Percentiles rank a stretch among this genome's conserved stretches.
phyloP scores from a whole-genome alignment of 1,140 invertebrate genomes.

The Drosophila guanche region DNA sequence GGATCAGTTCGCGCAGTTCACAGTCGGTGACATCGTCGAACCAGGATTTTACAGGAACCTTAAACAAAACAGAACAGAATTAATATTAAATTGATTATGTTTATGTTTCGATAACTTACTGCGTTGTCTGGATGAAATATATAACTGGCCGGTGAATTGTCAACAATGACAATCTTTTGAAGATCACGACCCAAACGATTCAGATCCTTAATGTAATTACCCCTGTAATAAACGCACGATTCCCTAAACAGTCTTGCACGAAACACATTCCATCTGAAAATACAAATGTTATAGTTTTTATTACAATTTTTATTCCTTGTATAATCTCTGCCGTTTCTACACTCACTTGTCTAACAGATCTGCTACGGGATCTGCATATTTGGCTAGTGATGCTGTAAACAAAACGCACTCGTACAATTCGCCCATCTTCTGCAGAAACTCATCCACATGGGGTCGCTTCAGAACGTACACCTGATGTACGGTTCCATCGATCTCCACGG shows the following conservation, averaged over 20 bases:
- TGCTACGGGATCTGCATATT: conserved; percentile 99
- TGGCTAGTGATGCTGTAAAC: conserved; percentile 99
- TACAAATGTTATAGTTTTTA: background rate
- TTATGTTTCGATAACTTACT: conserved; percentile 87
- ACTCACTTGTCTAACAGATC: conserved; percentile 94
- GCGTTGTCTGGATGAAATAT: conserved; percentile 99
- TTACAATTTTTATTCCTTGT: background rate
- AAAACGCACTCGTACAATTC: conserved; percentile 99
- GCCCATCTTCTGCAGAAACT: conserved; percentile 98
- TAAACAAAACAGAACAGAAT: conserved; percentile 22
- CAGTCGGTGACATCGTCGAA: conserved; percentile 98
- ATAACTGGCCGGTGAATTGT: conserved; percentile 99
- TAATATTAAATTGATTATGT: background rate
- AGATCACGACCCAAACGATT: conserved; percentile 98
- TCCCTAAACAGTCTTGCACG: conserved; percentile 98
- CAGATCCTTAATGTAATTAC: conserved; percentile 99
- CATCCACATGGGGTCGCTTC: conserved; percentile 99
- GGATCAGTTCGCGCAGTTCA: conserved; percentile 96
- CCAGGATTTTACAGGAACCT: conserved; percentile 98
- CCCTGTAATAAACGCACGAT: conserved; percentile 99
- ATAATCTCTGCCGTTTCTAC: background rate
- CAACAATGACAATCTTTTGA: conserved; percentile 98
- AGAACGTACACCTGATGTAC: conserved; percentile 99
- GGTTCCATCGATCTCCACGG: conserved; percentile 99
- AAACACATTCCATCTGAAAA: conserved; percentile 96